Evolutionary conservation across 2,888 invertebrate genomes (phyloP).

Genomic region (Lithophane leautieri): DNA sequence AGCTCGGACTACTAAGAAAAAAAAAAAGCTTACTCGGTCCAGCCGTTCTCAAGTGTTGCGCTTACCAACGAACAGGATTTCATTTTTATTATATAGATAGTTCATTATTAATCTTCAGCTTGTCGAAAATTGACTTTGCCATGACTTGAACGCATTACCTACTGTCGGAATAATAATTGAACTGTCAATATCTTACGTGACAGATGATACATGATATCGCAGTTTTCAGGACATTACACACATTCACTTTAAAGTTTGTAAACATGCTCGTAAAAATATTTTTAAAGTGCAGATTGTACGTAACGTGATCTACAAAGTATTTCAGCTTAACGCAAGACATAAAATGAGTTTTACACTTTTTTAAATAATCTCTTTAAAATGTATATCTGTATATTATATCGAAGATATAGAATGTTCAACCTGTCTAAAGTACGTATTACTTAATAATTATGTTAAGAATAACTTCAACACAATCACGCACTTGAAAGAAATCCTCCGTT

Average conservation of each 20-base stretch:
- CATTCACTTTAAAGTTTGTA: constrained; percentile 26
- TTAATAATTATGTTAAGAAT: neutral
- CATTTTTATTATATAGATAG: too few species aligned
- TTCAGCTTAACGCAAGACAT: constrained; percentile 2
- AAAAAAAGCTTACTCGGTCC: too few species aligned
- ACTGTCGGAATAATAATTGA: constrained; percentile 27
- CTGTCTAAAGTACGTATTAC: neutral
- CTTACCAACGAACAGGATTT: too few species aligned
- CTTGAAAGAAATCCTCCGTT: neutral
- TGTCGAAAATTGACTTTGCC: constrained; percentile 7
- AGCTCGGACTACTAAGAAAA: too few species aligned
- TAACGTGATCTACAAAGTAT: constrained; percentile 34
- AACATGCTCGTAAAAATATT: constrained; percentile 46
- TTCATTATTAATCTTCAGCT: neutral
- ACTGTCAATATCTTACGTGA: constrained; percentile 38
- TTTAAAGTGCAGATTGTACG: constrained; percentile 24
- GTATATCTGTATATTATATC: neutral
- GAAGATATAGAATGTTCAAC: constrained; percentile 27
- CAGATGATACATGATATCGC: constrained; percentile 39
- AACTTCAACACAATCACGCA: neutral
- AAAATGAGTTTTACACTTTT: constrained; percentile 11
- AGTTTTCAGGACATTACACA: constrained; percentile 44
- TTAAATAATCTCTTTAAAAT: constrained; percentile 6
- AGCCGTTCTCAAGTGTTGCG: too few species aligned
- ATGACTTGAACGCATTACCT: neutral